Conservation (phyloP, 1,140 invertebrate species). For the Drosophila pseudoananassae region DNA sequence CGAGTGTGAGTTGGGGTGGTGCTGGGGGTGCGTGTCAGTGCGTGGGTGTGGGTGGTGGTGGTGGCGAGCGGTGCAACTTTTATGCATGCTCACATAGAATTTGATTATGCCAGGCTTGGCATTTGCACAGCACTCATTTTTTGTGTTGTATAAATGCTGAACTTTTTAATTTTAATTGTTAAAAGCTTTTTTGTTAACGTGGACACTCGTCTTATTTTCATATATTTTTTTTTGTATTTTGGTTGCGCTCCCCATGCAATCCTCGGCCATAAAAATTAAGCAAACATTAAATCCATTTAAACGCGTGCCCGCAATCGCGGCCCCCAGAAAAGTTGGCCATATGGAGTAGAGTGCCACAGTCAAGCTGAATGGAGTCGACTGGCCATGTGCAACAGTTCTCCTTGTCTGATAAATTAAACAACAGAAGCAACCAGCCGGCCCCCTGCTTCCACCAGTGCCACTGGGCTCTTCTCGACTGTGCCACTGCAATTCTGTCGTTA, state of each 20-base stretch:
- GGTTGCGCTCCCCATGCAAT: slow-evolving; percentile 4
- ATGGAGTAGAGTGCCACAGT: slow-evolving; percentile 22
- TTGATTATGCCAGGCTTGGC: slow-evolving; percentile 73
- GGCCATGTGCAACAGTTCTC: slow-evolving; percentile 70
- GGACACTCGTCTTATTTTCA: slow-evolving; percentile 6
- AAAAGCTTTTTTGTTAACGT: slow-evolving; percentile 77
- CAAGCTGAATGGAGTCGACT: slow-evolving; percentile 4
- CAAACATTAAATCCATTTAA: slow-evolving; percentile 77
- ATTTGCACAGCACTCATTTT: slow-evolving; percentile 54
- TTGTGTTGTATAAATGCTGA: slow-evolving; percentile 72
- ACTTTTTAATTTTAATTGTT: slow-evolving; percentile 83
- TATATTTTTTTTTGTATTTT: background rate
- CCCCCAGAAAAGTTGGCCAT: slow-evolving; percentile 40
- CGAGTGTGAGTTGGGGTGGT: background rate
- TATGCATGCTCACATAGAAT: slow-evolving; percentile 73
- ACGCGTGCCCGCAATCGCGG: slow-evolving; percentile 27
- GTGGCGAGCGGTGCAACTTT: slow-evolving; percentile 70
- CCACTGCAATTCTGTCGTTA: slow-evolving; percentile 48
- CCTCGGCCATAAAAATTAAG: slow-evolving; percentile 56
- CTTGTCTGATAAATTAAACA: slow-evolving; percentile 76
- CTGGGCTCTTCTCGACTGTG: slow-evolving; percentile 40
- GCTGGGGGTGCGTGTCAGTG: slow-evolving; percentile 12
- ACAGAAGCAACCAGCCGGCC: slow-evolving; percentile 30
- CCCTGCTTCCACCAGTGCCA: slow-evolving; percentile 20
- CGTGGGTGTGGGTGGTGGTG: slow-evolving; percentile 6